These are phyloP conservation scores for Aradophagus sp. DNA, from an alignment of 1,140 invertebrate species.

Conservation along the genomic window DNA sequence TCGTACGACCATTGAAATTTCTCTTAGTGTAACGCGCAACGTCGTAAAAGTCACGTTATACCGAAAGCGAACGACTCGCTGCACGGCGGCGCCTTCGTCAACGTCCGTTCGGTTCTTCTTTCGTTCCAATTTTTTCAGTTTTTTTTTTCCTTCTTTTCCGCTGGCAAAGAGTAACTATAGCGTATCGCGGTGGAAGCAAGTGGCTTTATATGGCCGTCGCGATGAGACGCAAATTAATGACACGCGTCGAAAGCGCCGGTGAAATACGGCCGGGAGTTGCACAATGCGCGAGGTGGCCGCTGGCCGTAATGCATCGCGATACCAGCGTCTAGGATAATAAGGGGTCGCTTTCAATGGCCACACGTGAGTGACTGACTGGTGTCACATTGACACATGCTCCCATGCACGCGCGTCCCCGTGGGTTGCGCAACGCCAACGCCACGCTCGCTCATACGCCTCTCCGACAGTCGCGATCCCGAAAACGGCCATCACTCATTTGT, in stretches of 20 bases:
- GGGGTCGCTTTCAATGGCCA: constrained; percentile 57
- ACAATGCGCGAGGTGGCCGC: constrained; percentile 56
- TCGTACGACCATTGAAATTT: not conserved
- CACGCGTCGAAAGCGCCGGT: constrained; percentile 59
- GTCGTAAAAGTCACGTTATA: constrained; percentile 17
- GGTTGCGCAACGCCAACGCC: constrained; percentile 41
- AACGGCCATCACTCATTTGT: constrained; percentile 37
- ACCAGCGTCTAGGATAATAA: constrained; percentile 55
- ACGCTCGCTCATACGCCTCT: constrained; percentile 37
- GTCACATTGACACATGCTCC: constrained; percentile 58
- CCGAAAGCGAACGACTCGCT: constrained; percentile 53
- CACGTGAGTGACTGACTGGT: constrained; percentile 59
- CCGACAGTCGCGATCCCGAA: constrained; percentile 47
- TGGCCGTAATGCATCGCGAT: constrained; percentile 52
- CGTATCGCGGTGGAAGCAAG: constrained; percentile 38
- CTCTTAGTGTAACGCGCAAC: constrained; percentile 12
- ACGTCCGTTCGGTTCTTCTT: constrained; percentile 15
- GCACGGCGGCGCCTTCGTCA: constrained; percentile 54
- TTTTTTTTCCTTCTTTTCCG: constrained; percentile 31
- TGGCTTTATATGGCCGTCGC: constrained; percentile 53
- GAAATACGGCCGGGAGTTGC: constrained; percentile 57
- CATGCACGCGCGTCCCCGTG: constrained; percentile 31
- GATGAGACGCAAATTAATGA: constrained; percentile 62
- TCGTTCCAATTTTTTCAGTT: too few species aligned
- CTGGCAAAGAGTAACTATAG: constrained; percentile 32